phyloP scores from a whole-genome alignment of 2,797 vertebrate genomes.

The Gadopsis marmoratus region DNA sequence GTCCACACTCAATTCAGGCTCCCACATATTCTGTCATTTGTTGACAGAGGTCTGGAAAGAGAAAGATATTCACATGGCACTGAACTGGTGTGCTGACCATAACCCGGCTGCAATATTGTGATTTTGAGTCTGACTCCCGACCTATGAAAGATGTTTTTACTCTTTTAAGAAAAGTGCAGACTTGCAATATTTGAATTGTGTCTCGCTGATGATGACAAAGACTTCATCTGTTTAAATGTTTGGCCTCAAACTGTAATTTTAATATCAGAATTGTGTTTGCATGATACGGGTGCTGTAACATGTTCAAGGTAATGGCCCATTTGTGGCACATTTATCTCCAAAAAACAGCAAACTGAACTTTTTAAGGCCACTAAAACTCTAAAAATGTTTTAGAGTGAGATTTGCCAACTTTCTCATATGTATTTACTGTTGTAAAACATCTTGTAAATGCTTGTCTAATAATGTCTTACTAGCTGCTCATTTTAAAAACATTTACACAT shows the following conservation, averaged over 20 bases:
- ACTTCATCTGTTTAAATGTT: background rate
- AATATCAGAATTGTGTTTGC: background rate
- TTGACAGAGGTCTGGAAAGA: conserved; percentile 66
- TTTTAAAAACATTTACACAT: background rate
- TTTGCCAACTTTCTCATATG: background rate
- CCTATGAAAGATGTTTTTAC: background rate
- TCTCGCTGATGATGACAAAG: background rate
- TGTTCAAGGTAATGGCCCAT: background rate
- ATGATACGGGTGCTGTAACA: background rate
- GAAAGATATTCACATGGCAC: conserved; percentile 26
- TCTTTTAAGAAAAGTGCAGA: background rate
- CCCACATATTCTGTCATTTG: conserved; percentile 64
- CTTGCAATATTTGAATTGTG: background rate
- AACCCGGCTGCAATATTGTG: conserved; percentile 8
- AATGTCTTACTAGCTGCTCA: background rate
- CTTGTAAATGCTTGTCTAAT: background rate
- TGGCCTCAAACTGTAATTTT: background rate
- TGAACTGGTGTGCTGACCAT: background rate
- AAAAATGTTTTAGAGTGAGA: background rate
- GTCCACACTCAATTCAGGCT: conserved; percentile 54
- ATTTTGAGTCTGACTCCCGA: conserved; percentile 20
- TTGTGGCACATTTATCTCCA: background rate
- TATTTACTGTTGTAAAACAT: background rate
- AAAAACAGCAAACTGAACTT: background rate
- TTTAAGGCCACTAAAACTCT: background rate